These are phyloP conservation scores for Tachyglossus aculeatus DNA, from an alignment of 2,797 vertebrate genomes.

Conservation along the genomic window DNA sequence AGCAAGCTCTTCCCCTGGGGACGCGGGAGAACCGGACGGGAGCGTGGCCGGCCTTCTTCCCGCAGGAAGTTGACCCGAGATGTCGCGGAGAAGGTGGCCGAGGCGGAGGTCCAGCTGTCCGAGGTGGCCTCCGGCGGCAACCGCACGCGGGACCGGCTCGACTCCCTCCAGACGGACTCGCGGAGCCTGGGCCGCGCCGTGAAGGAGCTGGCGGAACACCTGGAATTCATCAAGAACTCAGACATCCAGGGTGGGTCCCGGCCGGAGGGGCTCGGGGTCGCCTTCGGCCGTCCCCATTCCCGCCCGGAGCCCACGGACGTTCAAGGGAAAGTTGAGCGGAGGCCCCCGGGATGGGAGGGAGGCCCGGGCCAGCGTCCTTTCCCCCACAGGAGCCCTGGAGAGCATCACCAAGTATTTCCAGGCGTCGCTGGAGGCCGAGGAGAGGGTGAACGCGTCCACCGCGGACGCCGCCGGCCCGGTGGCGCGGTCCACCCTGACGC, in stretches of 20 bases:
- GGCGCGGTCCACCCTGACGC: constrained; percentile 75
- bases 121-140: constrained; percentile 74
- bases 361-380: constrained; percentile 23
- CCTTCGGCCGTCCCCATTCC: too few species aligned
- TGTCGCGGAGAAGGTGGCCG: constrained; percentile 81
- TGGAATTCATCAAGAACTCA: constrained; percentile 96
- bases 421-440: constrained; percentile 87
- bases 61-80: constrained; percentile 85
- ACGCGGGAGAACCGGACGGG: too few species aligned
- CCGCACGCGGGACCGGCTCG: constrained; percentile 74
- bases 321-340: too few species aligned
- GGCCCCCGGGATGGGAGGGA: too few species aligned
- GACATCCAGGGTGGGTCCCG: constrained; percentile 91
- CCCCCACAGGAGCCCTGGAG: constrained; percentile 85
- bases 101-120: constrained; percentile 78
- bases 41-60: constrained; percentile 55
- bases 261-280: too few species aligned
- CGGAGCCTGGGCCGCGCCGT: constrained; percentile 83
- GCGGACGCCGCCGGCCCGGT: constrained; percentile 70
- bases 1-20: too few species aligned
- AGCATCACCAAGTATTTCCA: constrained; percentile 90
- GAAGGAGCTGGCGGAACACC: constrained; percentile 87
- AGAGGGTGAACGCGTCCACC: constrained; percentile 84
- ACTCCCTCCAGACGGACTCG: constrained; percentile 77
- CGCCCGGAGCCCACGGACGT: too few species aligned